Evolutionary conservation across 2,797 vertebrate species (phyloP).

Genomic region (Esox lucius): DNA sequence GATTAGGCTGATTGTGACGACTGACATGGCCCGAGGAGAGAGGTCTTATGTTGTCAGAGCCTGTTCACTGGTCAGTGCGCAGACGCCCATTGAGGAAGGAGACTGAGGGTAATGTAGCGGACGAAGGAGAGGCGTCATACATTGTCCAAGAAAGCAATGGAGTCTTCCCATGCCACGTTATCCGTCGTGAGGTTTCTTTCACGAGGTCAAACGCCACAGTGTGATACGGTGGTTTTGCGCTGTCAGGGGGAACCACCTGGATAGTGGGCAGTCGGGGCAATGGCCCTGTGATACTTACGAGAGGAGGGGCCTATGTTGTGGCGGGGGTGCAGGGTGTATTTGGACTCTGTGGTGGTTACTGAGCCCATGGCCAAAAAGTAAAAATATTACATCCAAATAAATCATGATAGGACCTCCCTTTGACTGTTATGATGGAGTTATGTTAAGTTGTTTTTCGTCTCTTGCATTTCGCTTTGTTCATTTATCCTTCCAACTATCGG

Average conservation of each 20-base stretch:
- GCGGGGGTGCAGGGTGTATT: no score
- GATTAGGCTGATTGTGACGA: slow-evolving; percentile 60
- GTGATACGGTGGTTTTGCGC: no score
- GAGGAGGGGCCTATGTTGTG: no score
- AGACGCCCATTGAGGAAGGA: neutral
- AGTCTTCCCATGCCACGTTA: no score
- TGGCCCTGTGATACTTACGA: no score
- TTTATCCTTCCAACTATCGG: neutral
- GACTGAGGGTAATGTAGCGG: neutral
- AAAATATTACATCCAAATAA: neutral
- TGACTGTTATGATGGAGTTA: neutral
- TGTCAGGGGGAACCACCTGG: no score
- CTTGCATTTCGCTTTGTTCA: neutral
- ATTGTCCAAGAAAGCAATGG: slow-evolving; percentile 39
- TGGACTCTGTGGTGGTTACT: no score
- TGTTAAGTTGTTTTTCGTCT: neutral
- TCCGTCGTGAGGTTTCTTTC: no score
- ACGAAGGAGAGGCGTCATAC: slow-evolving; percentile 65
- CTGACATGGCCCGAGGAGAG: slow-evolving; percentile 34
- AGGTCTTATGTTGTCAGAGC: slow-evolving; percentile 59
- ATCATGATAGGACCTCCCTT: neutral
- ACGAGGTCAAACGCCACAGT: no score
- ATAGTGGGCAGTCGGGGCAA: no score
- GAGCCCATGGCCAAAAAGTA: neutral
- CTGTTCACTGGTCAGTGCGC: slow-evolving; percentile 62